Base-by-base conservation (phyloP, 92 coral and sea anemone species). In the Porites cylindrica region DNA sequence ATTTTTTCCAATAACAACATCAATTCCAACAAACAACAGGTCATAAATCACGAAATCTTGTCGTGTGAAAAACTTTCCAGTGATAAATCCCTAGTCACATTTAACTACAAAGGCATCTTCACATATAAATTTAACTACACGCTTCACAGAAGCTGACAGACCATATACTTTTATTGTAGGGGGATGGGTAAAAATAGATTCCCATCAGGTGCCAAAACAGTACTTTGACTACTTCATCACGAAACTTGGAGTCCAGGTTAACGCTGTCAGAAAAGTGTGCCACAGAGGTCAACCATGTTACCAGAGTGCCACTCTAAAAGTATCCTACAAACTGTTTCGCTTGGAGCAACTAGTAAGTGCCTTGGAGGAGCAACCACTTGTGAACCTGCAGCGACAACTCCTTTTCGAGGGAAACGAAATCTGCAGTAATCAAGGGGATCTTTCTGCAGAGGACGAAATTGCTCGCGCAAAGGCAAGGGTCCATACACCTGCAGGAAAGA, bases 361-460 rank as follows among this genome's bases (percentile, higher is more conserved):
- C 18, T 32, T 80, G 38, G 84, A 80, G 75, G 84, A 80, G 51
- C 75, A 70, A 47, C 16, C 17, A 1, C 16, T 59, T 83, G 80
- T 83, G 24, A 32, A 23, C 68, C 65, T 60, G 23, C 75, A 70
- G 8, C 52, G 38, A 26, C 70, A 83, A 72, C 68, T 59, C 13
- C 52, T 83, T 8, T 83, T 51, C 8, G 58, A 50, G 21, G 87
- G 87, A 20, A 53, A 70, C 29, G 69, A 72, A 32, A 26, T 58
- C 14, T 29, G 19, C 21, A 51, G 58, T 62, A 53, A 2, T 13
- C 9, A 19, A 64, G 87, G 21, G 76, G 21, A 20, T 20, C 66
- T 83, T 14, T 54, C 87, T 13, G 87, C 80, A 23, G 87, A 71
- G 14, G 69, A 83, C 1, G 80, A 70, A 72, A 83, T 83, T 64